Conservation (phyloP, 2,888 invertebrate genomes). For the Ophion ventricosus region DNA sequence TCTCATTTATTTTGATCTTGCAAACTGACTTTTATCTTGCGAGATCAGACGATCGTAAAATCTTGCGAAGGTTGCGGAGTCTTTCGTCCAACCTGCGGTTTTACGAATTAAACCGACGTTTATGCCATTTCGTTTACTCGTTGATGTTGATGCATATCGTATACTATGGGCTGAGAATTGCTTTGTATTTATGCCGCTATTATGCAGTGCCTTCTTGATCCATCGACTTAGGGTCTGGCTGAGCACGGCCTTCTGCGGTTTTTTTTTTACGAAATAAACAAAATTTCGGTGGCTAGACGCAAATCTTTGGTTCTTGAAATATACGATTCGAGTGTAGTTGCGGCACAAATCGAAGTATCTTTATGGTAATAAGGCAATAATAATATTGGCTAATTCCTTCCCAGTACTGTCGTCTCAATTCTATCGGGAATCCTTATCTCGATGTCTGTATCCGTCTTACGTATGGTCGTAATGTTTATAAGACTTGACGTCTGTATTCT, state of each 20-base stretch:
- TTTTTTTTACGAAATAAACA: conserved; percentile 38
- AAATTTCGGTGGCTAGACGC: neutral
- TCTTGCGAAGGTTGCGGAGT: neutral
- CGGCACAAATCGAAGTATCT: conserved; percentile 23
- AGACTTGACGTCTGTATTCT: conserved; percentile 50
- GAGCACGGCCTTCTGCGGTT: conserved; percentile 34
- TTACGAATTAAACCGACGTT: neutral
- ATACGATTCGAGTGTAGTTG: conserved; percentile 26
- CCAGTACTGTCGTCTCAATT: conserved; percentile 52
- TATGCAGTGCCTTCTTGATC: conserved; percentile 35
- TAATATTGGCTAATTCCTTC: conserved; percentile 44
- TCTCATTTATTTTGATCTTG: neutral
- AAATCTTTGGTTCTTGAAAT: conserved; percentile 28
- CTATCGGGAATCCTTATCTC: conserved; percentile 57
- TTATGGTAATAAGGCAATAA: conserved; percentile 38
- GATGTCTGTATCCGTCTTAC: neutral
- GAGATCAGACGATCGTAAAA: neutral
- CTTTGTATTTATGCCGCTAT: neutral
- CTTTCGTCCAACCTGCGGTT: neutral
- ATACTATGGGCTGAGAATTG: neutral
- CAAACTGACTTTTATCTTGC: neutral
- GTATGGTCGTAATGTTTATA: conserved; percentile 43
- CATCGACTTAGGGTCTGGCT: conserved; percentile 50
- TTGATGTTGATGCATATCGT: neutral
- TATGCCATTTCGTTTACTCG: neutral